phyloP scores from a whole-genome alignment of 2,113 vertebrate genomes.

The Odobenus rosmarus region DNA sequence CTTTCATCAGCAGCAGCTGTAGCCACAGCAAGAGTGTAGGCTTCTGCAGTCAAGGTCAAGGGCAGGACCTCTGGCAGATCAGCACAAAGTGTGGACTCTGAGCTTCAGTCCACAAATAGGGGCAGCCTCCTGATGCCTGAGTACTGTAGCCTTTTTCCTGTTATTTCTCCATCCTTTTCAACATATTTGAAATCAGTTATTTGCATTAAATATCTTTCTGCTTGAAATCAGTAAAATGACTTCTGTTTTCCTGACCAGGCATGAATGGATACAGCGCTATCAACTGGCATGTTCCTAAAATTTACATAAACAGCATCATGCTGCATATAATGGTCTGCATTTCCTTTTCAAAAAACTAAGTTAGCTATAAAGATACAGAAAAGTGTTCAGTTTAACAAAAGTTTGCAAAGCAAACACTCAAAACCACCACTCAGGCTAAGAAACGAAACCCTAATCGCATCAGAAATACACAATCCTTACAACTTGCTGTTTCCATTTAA shows the following conservation, averaged over 20 bases:
- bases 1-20: not conserved
- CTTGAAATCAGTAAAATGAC: not conserved
- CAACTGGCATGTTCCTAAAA: not conserved
- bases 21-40: not conserved
- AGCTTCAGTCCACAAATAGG: not conserved
- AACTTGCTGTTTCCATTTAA: no score
- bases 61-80: not conserved
- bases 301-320: not conserved
- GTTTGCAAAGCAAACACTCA: not conserved
- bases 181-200: not conserved
- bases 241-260: not conserved
- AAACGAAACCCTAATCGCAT: not conserved
- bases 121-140: not conserved
- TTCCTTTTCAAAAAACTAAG: not conserved
- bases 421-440: not conserved
- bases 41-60: rapidly evolving
- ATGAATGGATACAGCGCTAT: not conserved
- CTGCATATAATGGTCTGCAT: no score
- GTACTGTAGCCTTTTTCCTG: not conserved
- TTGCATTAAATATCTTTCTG: not conserved
- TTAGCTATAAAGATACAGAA: not conserved
- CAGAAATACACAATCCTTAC: not conserved
- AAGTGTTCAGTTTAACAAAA: not conserved
- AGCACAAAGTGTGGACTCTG: rapidly evolving
- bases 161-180: not conserved